These are phyloP conservation scores for Drosophila persimilis DNA, from an alignment of 1,140 invertebrate species.

Conservation along the genomic window DNA sequence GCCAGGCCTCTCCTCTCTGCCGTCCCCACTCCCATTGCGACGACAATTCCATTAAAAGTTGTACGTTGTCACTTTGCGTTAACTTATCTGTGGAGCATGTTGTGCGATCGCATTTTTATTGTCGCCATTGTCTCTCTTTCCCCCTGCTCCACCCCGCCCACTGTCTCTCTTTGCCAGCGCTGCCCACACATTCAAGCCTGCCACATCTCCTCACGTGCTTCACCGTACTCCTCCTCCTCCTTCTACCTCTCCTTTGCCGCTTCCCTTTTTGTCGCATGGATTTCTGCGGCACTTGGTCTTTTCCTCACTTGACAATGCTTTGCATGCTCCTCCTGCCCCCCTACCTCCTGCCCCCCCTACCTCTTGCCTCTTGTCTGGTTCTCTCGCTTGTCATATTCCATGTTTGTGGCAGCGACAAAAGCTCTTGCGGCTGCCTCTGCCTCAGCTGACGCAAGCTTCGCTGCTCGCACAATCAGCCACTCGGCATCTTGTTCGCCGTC, in stretches of 20 bases:
- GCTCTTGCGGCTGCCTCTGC: constrained; percentile 57
- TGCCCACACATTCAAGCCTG: constrained; percentile 59
- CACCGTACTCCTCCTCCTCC: constrained; percentile 30
- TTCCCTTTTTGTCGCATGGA: constrained; percentile 63
- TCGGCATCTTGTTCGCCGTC: constrained; percentile 81
- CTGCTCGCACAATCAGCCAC: constrained; percentile 76
- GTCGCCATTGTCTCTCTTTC: constrained; percentile 72
- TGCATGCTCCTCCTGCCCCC: constrained; percentile 48
- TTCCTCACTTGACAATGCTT: constrained; percentile 79
- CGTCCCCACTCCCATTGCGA: constrained; percentile 34
- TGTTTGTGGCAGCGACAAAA: constrained; percentile 79
- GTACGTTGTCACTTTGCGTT: constrained; percentile 81
- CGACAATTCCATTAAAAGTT: constrained; percentile 82
- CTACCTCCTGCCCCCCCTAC: neutral
- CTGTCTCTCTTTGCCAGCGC: constrained; percentile 8
- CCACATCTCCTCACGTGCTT: constrained; percentile 54
- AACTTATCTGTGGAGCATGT: constrained; percentile 79
- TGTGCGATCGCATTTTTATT: constrained; percentile 82
- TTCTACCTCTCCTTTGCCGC: constrained; percentile 14
- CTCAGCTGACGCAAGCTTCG: constrained; percentile 26
- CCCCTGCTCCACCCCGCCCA: constrained; percentile 26
- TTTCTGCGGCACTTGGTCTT: constrained; percentile 69
- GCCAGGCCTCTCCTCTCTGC: neutral
- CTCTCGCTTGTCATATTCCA: constrained; percentile 73
- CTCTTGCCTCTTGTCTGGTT: constrained; percentile 1